These are phyloP conservation scores for Amphipyra berbera DNA, from an alignment of 2,888 invertebrate species.

Conservation along the genomic window DNA sequence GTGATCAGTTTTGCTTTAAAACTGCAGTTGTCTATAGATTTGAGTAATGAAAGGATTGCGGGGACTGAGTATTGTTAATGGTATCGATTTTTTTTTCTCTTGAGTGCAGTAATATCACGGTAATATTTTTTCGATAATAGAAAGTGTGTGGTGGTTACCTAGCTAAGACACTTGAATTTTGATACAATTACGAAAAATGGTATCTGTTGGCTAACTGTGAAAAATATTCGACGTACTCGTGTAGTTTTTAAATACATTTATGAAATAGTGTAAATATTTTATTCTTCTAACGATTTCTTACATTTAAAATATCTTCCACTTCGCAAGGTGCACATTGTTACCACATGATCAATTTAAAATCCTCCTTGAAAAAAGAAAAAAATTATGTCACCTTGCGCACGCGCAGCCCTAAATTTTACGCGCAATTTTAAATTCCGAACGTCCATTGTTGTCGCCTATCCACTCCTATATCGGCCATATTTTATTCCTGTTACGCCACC, in stretches of 20 bases:
- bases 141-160: too few relatives aligned
- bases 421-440: constrained; percentile 85
- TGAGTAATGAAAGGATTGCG: constrained; percentile 42
- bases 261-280: too few relatives aligned
- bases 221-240: too few relatives aligned
- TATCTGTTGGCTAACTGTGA: too few relatives aligned
- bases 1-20: constrained; percentile 56
- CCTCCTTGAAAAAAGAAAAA: constrained; percentile 12
- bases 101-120: neutral
- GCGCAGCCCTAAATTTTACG: constrained; percentile 77
- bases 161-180: too few relatives aligned
- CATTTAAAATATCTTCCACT: constrained; percentile 17
- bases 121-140: too few relatives aligned
- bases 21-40: constrained; percentile 22
- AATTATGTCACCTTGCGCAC: constrained; percentile 23
- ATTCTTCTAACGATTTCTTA: constrained; percentile 1
- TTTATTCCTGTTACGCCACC: constrained; percentile 73
- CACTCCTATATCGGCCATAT: constrained; percentile 78
- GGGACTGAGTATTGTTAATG: constrained; percentile 1
- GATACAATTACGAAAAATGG: too few relatives aligned
- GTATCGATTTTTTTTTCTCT: neutral
- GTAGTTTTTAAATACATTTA: too few relatives aligned
- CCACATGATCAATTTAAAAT: constrained; percentile 43
- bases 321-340: constrained; percentile 21
- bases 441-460: constrained; percentile 84